phyloP scores from a whole-genome alignment of 30 jellyfish, hydroid and myxozoan species.

The Nemopilema nomurai region DNA sequence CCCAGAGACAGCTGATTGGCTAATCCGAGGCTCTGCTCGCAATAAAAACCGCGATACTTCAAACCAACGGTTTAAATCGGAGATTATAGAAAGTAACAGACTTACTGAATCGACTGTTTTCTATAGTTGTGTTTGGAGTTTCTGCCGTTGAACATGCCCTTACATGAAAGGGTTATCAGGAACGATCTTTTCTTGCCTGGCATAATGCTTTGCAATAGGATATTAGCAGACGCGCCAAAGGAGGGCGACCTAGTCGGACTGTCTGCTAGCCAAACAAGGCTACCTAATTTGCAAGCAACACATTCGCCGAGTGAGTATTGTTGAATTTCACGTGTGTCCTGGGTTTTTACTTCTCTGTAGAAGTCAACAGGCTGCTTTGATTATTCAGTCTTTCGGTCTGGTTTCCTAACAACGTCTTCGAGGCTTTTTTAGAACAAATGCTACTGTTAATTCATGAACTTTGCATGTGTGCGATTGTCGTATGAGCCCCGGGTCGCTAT shows the following conservation, averaged over 20 bases:
- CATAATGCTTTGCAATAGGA: conserved; percentile 4
- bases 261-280: neutral
- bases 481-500: too few species aligned
- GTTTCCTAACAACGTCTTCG: too few species aligned
- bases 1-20: neutral
- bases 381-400: too few species aligned
- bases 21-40: conserved; percentile 15
- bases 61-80: conserved; percentile 1
- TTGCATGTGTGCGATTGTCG: too few species aligned
- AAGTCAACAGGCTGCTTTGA: too few species aligned
- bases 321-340: neutral
- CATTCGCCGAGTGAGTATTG: neutral
- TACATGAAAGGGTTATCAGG: neutral
- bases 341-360: too few species aligned
- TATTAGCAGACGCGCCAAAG: conserved; percentile 18
- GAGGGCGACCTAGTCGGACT: neutral
- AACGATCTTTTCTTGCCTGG: conserved; percentile 2
- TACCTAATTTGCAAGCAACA: conserved; percentile 2
- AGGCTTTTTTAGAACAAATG: too few species aligned
- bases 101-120: neutral
- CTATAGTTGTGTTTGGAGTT: neutral
- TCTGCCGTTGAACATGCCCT: neutral
- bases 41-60: neutral
- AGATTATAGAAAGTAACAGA: neutral
- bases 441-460: too few species aligned